A percentile compares a stretch with the other conserved stretches of the same genome.
Conservation (phyloP, 2,888 invertebrate species). For the Oligia latruncula region DNA sequence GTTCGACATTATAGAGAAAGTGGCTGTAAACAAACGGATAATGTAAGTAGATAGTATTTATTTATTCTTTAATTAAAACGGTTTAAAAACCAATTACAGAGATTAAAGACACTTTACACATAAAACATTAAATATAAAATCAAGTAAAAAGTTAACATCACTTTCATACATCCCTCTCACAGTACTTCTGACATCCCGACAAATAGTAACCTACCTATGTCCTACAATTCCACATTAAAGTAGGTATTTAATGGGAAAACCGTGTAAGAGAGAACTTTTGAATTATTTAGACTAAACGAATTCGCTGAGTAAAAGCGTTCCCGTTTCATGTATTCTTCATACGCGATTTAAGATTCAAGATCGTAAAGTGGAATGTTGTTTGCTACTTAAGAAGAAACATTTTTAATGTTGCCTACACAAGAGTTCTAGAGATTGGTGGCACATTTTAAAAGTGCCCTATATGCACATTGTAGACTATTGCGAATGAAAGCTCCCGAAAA, state of each 20-base stretch:
- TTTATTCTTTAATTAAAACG: too few species aligned
- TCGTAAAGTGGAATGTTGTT: conserved; percentile 38
- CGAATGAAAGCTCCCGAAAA: neutral
- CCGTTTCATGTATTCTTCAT: conserved; percentile 43
- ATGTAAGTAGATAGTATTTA: neutral
- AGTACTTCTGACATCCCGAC: too few species aligned
- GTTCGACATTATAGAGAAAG: conserved; percentile 17
- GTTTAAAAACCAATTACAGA: too few species aligned
- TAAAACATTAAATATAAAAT: too few species aligned
- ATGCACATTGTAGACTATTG: neutral
- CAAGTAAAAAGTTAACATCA: too few species aligned
- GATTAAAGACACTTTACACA: too few species aligned
- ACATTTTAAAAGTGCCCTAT: conserved; percentile 4
- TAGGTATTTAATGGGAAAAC: conserved; percentile 27
- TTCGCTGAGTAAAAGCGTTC: conserved; percentile 37
- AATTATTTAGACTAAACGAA: conserved; percentile 36
- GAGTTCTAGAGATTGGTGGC: neutral
- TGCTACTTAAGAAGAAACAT: conserved; percentile 31
- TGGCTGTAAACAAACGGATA: conserved; percentile 1
- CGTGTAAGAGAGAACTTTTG: conserved; percentile 24
- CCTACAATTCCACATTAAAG: conserved; percentile 17
- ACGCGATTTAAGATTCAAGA: conserved; percentile 48
- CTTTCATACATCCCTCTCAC: too few species aligned
- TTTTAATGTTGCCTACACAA: conserved; percentile 22
- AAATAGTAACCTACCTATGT: neutral